Percentiles rank a stretch among this genome's conserved stretches.
These are phyloP conservation scores for Mellivora capensis DNA, from an alignment of 2,113 vertebrate species.

Conservation along the genomic window DNA sequence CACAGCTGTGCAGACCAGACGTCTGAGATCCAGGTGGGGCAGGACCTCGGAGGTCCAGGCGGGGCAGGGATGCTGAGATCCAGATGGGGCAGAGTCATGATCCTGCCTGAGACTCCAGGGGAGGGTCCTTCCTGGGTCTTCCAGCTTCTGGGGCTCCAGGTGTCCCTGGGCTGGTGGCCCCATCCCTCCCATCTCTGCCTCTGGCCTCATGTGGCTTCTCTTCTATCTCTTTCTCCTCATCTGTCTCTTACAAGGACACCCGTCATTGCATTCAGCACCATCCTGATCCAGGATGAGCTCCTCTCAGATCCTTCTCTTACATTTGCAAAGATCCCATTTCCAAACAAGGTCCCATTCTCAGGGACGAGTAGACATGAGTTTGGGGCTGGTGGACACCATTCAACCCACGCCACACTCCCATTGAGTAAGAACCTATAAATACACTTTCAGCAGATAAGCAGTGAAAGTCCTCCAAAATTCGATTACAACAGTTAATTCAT, in stretches of 20 bases:
- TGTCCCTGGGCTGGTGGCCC: accelerated
- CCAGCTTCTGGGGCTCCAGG: neutral
- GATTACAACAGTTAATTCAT: neutral
- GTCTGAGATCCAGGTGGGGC: neutral
- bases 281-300: accelerated
- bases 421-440: neutral
- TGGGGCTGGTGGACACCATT: neutral
- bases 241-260: neutral
- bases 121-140: neutral
- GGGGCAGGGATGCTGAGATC: neutral
- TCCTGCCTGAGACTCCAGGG: neutral
- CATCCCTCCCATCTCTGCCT: accelerated
- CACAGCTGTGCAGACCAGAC: neutral
- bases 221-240: neutral
- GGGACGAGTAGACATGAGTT: too few relatives aligned
- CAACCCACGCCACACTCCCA: neutral
- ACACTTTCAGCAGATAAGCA: neutral
- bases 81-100: accelerated
- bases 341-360: neutral
- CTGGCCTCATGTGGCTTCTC: neutral
- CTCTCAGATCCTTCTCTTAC: neutral
- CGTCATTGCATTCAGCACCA: too few relatives aligned
- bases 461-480: neutral
- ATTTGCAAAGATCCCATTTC: neutral
- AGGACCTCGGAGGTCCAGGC: accelerated